Conservation (phyloP, 2,113 vertebrate genomes). For the Hystrix brachyura region DNA sequence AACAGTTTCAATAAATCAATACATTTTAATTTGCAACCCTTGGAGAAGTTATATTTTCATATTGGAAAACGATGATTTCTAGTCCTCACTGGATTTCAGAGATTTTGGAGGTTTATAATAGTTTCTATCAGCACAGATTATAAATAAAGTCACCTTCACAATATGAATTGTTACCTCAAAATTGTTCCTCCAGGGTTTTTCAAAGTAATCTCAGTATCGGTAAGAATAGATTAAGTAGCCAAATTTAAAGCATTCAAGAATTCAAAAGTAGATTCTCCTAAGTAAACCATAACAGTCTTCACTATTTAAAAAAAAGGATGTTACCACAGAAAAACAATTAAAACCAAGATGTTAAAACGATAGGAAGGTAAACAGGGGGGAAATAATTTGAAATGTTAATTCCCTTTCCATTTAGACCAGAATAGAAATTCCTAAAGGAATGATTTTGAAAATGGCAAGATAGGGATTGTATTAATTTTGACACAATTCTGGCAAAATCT, state of each 20-base stretch:
- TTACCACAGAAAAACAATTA: slow-evolving; percentile 23
- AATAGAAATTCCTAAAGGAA: slow-evolving; percentile 68
- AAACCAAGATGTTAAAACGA: slow-evolving; percentile 56
- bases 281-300: slow-evolving; percentile 26
- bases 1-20: slow-evolving; percentile 36
- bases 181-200: background rate
- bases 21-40: slow-evolving; percentile 27
- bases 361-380: background rate
- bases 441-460: slow-evolving; percentile 40
- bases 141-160: slow-evolving; percentile 49
- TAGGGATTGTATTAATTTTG: slow-evolving; percentile 42
- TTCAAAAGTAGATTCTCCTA: slow-evolving; percentile 59
- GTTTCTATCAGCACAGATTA: slow-evolving; percentile 31
- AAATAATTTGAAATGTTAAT: slow-evolving; percentile 67
- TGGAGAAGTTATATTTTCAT: background rate
- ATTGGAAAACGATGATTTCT: background rate
- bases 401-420: slow-evolving; percentile 46
- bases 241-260: slow-evolving; percentile 62
- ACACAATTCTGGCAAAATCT: slow-evolving; percentile 16
- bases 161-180: slow-evolving; percentile 25
- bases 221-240: slow-evolving; percentile 23
- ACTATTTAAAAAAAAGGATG: background rate
- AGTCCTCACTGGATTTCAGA: background rate
- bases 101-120: background rate
- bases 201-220: slow-evolving; percentile 10